Conservation (phyloP, 2,113 vertebrate species). For the Carassius auratus region DNA sequence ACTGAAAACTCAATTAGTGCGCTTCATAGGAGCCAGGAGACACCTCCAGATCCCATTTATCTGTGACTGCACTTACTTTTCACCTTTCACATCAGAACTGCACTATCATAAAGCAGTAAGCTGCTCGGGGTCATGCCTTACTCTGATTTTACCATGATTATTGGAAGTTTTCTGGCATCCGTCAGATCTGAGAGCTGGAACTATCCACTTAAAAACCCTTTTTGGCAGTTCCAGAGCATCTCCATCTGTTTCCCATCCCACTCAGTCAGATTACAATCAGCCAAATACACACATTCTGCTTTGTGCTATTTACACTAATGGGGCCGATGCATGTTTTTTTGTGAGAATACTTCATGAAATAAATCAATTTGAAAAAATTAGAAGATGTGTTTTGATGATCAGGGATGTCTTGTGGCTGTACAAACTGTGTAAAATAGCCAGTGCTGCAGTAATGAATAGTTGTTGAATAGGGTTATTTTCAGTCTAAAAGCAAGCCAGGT, state of each 20-base stretch:
- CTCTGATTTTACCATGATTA: neutral
- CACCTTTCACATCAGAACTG: neutral
- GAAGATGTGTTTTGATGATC: neutral
- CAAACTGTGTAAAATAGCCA: neutral
- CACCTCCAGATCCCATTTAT: neutral
- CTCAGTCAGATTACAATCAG: neutral
- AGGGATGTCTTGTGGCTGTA: neutral
- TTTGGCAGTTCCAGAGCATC: neutral
- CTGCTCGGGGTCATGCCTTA: neutral
- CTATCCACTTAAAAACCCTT: neutral
- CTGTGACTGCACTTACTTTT: neutral
- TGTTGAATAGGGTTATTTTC: neutral
- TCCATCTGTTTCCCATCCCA: constrained; percentile 12
- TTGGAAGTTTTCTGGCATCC: neutral
- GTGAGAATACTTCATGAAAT: neutral
- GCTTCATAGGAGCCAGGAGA: neutral
- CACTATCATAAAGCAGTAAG: neutral
- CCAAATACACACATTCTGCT: neutral
- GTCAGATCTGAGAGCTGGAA: constrained; percentile 6
- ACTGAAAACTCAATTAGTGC: constrained; percentile 17
- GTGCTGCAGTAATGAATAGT: neutral
- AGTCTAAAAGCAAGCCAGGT: too few species aligned
- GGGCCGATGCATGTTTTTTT: neutral
- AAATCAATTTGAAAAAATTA: neutral
- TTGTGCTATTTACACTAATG: neutral